A percentile compares a stretch with the other conserved stretches of the same genome.
phyloP scores from a whole-genome alignment of 2,113 vertebrate genomes.

The Hippocampus barbouri region DNA sequence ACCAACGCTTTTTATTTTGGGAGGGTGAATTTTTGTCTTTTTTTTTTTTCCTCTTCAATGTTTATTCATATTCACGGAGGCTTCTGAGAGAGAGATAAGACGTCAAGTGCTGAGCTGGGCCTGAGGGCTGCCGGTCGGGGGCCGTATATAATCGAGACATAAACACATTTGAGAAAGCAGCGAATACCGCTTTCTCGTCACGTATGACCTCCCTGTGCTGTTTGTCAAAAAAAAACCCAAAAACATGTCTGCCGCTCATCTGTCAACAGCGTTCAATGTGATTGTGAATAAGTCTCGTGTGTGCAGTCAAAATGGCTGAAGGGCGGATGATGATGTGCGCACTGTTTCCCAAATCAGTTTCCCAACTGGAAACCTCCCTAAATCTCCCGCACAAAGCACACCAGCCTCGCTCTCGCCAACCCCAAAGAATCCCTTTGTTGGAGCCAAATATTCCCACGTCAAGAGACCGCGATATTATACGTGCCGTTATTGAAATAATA shows the following conservation, averaged over 20 bases:
- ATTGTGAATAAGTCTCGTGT: slow-evolving; percentile 7
- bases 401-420: slow-evolving; percentile 2
- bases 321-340: slow-evolving; percentile 13
- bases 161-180: slow-evolving; percentile 2
- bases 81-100: slow-evolving; percentile 58
- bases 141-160: background rate
- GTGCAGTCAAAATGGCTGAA: slow-evolving; percentile 25
- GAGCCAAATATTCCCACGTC: slow-evolving; percentile 1
- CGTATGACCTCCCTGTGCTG: background rate
- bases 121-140: slow-evolving; percentile 25
- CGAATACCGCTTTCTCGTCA: slow-evolving; percentile 5
- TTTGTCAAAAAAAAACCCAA: background rate
- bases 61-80: slow-evolving; percentile 59
- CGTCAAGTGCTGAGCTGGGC: slow-evolving; percentile 59
- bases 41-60: slow-evolving; percentile 16
- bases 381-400: slow-evolving; percentile 6
- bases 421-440: background rate
- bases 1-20: slow-evolving; percentile 50
- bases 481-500: too few relatives aligned
- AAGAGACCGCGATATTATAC: background rate
- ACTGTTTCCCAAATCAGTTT: background rate
- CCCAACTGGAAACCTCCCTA: background rate
- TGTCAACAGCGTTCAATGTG: slow-evolving; percentile 40
- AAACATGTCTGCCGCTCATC: slow-evolving; percentile 57
- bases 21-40: slow-evolving; percentile 28